Percentiles rank a stretch among this genome's conserved stretches.
phyloP scores from a whole-genome alignment of 2,797 vertebrate genomes.

The Knipowitschia caucasica region DNA sequence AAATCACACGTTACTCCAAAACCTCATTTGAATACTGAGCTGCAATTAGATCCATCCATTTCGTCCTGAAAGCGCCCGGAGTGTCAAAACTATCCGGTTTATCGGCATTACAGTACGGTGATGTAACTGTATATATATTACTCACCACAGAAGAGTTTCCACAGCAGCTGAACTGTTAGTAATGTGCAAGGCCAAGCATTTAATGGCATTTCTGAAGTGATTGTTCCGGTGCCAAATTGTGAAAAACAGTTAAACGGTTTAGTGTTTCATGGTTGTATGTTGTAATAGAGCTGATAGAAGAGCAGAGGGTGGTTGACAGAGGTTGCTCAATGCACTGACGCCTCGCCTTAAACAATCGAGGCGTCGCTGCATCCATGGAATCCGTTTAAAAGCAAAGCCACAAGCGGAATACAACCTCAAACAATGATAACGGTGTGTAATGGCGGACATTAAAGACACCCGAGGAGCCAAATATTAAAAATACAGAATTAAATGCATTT shows the following conservation, averaged over 20 bases:
- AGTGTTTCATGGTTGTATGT: background rate
- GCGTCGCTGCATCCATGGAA: too few species aligned
- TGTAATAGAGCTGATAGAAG: conserved; percentile 12
- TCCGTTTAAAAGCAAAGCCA: conserved; percentile 19
- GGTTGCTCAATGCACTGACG: conserved; percentile 4
- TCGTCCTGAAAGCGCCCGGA: conserved; percentile 10
- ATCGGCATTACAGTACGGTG: conserved; percentile 14
- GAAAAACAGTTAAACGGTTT: conserved; percentile 14
- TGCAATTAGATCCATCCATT: conserved; percentile 9
- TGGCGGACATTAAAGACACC: too few species aligned
- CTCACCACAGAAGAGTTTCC: conserved; percentile 20
- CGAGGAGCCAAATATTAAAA: too few species aligned
- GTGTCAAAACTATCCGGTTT: background rate
- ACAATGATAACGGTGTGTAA: too few species aligned
- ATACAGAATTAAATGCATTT: too few species aligned
- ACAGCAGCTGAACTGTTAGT: conserved; percentile 16
- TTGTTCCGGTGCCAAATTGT: conserved; percentile 30
- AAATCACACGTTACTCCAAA: conserved; percentile 53
- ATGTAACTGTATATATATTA: background rate
- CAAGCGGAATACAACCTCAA: conserved; percentile 19
- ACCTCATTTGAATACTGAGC: background rate
- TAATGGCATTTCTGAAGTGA: conserved; percentile 25
- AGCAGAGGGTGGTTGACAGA: conserved; percentile 4
- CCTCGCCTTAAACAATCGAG: conserved; percentile 12
- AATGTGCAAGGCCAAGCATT: conserved; percentile 19